These are phyloP conservation scores for Callipepla squamata DNA, from an alignment of 2,113 vertebrate genomes.

Conservation along the genomic window DNA sequence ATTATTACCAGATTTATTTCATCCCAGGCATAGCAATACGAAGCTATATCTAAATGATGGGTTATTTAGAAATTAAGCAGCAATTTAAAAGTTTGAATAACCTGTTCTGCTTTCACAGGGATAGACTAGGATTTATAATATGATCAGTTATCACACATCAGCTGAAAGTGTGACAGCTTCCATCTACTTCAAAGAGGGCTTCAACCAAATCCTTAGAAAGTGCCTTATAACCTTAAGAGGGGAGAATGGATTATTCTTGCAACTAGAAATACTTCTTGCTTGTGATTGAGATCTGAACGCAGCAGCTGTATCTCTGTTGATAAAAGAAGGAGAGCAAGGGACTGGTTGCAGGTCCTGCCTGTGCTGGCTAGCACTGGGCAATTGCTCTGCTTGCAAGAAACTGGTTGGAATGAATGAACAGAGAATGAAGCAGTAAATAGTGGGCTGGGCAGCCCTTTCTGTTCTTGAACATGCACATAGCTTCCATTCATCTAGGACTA, in stretches of 20 bases:
- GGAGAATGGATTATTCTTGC: background rate
- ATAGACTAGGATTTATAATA: background rate
- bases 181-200: background rate
- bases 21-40: background rate
- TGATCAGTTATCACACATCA: background rate
- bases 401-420: background rate
- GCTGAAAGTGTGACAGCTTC: background rate
- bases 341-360: background rate
- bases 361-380: background rate
- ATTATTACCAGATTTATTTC: background rate
- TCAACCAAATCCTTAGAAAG: background rate
- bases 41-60: background rate
- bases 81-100: background rate
- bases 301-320: background rate
- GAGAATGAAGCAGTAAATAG: background rate
- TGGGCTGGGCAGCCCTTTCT: fast-evolving
- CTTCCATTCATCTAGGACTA: background rate
- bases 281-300: background rate
- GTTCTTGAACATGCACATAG: background rate
- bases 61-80: background rate
- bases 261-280: background rate
- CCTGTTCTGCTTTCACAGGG: background rate
- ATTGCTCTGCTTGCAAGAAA: background rate
- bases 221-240: background rate
- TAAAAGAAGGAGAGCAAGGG: background rate